Conservation (phyloP, 2,888 invertebrate genomes). For the Notodonta dromedarius region DNA sequence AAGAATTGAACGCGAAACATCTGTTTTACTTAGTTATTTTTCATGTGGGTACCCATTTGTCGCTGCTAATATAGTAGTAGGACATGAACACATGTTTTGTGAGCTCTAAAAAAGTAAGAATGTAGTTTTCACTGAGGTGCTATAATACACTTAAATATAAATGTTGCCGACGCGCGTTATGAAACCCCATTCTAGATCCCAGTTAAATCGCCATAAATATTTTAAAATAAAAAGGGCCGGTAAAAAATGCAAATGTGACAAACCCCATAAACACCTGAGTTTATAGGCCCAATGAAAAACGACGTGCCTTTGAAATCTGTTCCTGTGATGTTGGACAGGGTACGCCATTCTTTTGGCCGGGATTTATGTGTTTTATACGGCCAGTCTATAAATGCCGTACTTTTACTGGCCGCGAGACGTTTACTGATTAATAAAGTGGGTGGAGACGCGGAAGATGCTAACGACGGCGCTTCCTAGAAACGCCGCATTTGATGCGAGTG, state of each 20-base stretch:
- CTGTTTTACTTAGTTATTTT: constrained; percentile 15
- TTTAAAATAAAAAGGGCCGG: constrained; percentile 33
- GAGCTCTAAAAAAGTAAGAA: no score
- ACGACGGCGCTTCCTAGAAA: constrained; percentile 72
- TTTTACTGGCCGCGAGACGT: constrained; percentile 79
- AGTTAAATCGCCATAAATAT: constrained; percentile 36
- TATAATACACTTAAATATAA: constrained; percentile 6
- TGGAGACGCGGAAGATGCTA: constrained; percentile 74
- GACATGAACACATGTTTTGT: no score
- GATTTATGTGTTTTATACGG: constrained; percentile 78
- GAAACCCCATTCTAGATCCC: constrained; percentile 13
- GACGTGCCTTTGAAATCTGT: constrained; percentile 75
- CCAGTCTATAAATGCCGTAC: constrained; percentile 76
- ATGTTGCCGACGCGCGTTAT: constrained; percentile 12
- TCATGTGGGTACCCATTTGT: neutral
- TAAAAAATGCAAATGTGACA: constrained; percentile 63
- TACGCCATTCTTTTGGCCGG: constrained; percentile 69
- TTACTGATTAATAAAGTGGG: constrained; percentile 81
- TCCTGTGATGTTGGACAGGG: constrained; percentile 75
- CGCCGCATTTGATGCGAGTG: constrained; percentile 34
- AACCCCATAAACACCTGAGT: constrained; percentile 75
- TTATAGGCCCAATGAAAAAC: constrained; percentile 75
- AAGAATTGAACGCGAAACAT: constrained; percentile 22
- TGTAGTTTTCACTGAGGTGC: neutral
- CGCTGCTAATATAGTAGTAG: neutral